Evolutionary conservation across 2,797 vertebrate genomes (phyloP).

Genomic region (Diplodus puntazzo): DNA sequence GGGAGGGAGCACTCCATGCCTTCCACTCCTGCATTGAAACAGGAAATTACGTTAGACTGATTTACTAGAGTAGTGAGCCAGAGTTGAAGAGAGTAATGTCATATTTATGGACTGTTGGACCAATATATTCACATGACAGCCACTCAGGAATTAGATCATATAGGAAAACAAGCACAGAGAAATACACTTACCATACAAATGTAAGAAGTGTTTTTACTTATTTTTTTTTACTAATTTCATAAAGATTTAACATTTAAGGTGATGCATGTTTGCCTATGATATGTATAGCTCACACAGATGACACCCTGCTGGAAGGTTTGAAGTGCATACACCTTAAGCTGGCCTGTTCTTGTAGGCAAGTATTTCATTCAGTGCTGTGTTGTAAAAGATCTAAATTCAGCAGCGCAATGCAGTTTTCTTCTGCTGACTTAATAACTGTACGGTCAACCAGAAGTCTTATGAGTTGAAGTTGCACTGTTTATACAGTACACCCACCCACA

Average conservation of each 20-base stretch:
- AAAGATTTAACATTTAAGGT: not conserved
- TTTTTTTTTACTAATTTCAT: not conserved
- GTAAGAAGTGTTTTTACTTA: not conserved
- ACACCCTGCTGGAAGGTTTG: not conserved
- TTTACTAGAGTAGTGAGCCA: not conserved
- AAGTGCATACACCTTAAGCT: not conserved
- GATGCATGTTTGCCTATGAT: not conserved
- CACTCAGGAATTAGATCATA: conserved; percentile 7
- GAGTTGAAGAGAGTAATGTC: not conserved
- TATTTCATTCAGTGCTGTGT: conserved; percentile 19
- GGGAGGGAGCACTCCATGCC: conserved; percentile 96
- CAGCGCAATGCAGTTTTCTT: conserved; percentile 9
- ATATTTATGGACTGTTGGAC: not conserved
- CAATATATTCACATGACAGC: conserved; percentile 6
- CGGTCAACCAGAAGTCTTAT: conserved; percentile 60
- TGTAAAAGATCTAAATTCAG: conserved; percentile 26
- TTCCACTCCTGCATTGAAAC: conserved; percentile 87
- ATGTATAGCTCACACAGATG: not conserved
- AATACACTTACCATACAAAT: not conserved
- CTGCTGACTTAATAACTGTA: conserved; percentile 66
- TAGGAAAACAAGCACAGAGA: not conserved
- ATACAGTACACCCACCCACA: conserved; percentile 59
- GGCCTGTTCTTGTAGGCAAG: conserved; percentile 16
- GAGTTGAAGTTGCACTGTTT: conserved; percentile 55
- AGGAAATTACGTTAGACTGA: conserved; percentile 49